Evolutionary conservation across 2,113 vertebrate species (phyloP).

Genomic region (Abramis brama): DNA sequence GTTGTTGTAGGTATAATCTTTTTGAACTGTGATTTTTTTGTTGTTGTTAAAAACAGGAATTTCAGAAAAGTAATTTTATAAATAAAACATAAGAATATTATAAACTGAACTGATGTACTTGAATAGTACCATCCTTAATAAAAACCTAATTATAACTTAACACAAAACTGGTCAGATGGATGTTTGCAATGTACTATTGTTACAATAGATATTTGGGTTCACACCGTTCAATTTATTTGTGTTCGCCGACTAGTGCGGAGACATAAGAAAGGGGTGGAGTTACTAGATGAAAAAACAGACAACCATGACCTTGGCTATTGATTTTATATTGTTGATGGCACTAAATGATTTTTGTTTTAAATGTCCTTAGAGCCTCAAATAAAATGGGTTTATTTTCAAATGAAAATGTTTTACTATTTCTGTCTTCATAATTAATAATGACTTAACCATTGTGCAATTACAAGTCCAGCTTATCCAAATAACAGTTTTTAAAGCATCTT

Average conservation of each 20-base stretch:
- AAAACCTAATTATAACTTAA: background rate
- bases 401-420: background rate
- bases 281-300: background rate
- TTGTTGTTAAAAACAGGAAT: too few species aligned
- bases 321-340: slow-evolving; percentile 1
- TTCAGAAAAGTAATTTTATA: background rate
- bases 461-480: background rate
- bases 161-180: background rate
- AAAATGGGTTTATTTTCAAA: slow-evolving; percentile 19
- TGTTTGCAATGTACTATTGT: background rate
- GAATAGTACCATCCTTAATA: background rate
- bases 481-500: background rate
- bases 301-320: slow-evolving; percentile 18
- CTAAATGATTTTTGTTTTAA: slow-evolving; percentile 4
- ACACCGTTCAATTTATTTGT: background rate
- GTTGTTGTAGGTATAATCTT: background rate
- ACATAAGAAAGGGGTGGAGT: background rate
- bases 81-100: background rate
- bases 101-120: background rate
- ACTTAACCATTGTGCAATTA: background rate
- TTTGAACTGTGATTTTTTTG: background rate
- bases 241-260: slow-evolving; percentile 1
- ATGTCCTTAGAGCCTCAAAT: background rate
- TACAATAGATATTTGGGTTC: background rate
- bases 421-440: background rate